phyloP scores from a whole-genome alignment of 2,888 invertebrate genomes.

The Terebella lapidaria region DNA sequence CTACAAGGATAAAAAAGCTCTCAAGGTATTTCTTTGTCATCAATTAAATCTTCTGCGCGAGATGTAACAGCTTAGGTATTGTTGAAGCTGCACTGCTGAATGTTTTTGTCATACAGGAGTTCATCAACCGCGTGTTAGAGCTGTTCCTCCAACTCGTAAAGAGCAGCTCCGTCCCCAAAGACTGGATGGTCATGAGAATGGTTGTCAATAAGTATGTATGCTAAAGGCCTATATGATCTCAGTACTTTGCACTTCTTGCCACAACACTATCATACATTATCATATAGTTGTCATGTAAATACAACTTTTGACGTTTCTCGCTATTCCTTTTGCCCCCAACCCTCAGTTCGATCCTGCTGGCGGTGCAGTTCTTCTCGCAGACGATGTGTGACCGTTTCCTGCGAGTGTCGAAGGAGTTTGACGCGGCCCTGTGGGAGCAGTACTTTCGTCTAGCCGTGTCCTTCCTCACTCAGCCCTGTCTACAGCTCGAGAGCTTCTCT shows the following conservation, averaged over 20 bases:
- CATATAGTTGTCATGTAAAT: too few relatives aligned
- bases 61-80: too few relatives aligned
- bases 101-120: slow-evolving; percentile 77
- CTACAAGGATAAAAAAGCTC: slow-evolving; percentile 56
- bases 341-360: not conserved
- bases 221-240: too few relatives aligned
- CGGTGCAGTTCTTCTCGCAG: not conserved
- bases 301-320: too few relatives aligned
- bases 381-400: not conserved
- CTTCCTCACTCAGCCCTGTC: slow-evolving; percentile 73
- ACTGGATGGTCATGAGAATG: slow-evolving; percentile 87
- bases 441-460: slow-evolving; percentile 77
- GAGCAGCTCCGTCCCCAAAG: slow-evolving; percentile 75
- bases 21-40: slow-evolving; percentile 58
- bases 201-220: slow-evolving; percentile 71
- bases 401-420: not conserved
- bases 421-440: slow-evolving; percentile 64
- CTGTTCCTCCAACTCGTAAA: slow-evolving; percentile 76
- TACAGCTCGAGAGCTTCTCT: slow-evolving; percentile 78
- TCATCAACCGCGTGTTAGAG: slow-evolving; percentile 74
- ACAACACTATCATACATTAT: not conserved
- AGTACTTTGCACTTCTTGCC: slow-evolving; percentile 19
- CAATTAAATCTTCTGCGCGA: not conserved
- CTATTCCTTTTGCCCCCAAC: not conserved
- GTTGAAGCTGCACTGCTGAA: too few relatives aligned